These are phyloP conservation scores for Drosophila stalkeri DNA, from an alignment of 2,888 invertebrate genomes.

Conservation along the genomic window DNA sequence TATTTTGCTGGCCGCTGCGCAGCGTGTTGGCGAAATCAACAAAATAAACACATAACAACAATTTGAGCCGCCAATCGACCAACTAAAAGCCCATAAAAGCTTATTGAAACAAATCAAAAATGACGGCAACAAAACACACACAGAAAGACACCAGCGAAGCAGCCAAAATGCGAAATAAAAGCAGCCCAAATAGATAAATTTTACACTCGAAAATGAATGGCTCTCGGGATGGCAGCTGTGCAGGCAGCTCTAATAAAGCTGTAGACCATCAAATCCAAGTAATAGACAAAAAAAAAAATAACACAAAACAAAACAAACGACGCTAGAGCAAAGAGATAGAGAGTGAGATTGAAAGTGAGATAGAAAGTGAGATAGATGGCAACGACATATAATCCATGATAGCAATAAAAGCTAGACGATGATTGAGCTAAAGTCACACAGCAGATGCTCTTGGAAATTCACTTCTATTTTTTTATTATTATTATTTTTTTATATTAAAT, in stretches of 20 bases:
- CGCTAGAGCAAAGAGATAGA: neutral
- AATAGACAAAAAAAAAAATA: slow-evolving; percentile 19
- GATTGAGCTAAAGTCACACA: slow-evolving; percentile 25
- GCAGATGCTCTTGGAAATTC: neutral
- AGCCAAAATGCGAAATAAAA: slow-evolving; percentile 46
- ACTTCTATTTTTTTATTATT: neutral
- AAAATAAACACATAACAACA: slow-evolving; percentile 23
- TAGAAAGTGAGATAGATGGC: neutral
- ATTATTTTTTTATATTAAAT: too few species aligned
- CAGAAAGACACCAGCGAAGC: slow-evolving; percentile 15
- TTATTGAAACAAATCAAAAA: slow-evolving; percentile 69
- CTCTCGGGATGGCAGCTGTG: slow-evolving; percentile 1
- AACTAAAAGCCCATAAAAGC: slow-evolving; percentile 72
- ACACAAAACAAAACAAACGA: neutral
- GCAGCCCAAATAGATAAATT: slow-evolving; percentile 47
- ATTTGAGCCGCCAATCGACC: slow-evolving; percentile 59
- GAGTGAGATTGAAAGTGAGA: neutral
- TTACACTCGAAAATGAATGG: slow-evolving; percentile 29
- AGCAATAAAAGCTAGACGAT: slow-evolving; percentile 18
- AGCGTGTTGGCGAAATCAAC: slow-evolving; percentile 19
- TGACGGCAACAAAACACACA: slow-evolving; percentile 3
- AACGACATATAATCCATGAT: neutral
- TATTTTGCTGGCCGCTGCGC: neutral
- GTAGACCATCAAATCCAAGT: slow-evolving; percentile 36
- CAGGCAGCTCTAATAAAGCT: slow-evolving; percentile 40